These are phyloP conservation scores for Melanocharis versteri DNA, from an alignment of 2,113 vertebrate genomes.

Conservation along the genomic window DNA sequence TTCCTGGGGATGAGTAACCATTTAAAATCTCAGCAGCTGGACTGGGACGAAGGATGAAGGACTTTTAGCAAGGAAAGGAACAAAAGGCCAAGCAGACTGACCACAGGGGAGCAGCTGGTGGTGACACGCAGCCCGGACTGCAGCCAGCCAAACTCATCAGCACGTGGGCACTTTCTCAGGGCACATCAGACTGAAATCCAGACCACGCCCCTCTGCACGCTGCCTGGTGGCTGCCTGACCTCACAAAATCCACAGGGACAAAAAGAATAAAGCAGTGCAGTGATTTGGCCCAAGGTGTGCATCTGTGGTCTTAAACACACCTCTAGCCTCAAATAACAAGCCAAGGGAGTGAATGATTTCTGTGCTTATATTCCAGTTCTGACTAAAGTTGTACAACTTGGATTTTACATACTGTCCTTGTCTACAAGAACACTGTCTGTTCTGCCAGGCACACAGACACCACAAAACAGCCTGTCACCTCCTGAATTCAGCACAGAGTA, in stretches of 20 bases:
- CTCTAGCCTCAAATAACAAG: not conserved
- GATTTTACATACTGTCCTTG: not conserved
- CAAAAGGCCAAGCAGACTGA: not conserved
- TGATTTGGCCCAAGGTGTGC: not conserved
- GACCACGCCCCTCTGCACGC: not conserved
- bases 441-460: not conserved
- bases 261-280: not conserved
- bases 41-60: not conserved
- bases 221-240: not conserved
- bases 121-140: not conserved
- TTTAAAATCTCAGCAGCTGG: not conserved
- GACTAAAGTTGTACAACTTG: not conserved
- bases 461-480: not conserved
- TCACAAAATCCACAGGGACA: not conserved
- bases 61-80: not conserved
- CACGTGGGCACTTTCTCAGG: not conserved
- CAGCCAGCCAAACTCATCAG: not conserved
- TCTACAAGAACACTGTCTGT: not conserved
- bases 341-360: not conserved
- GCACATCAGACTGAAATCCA: not conserved
- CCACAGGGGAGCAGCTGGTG: not conserved
- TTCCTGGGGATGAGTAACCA: not conserved
- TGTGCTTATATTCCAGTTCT: not conserved
- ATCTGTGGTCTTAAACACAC: not conserved
- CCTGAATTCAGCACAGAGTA: not conserved